Conservation (phyloP, 2,888 invertebrate species). For the Latrodectus hesperus region DNA sequence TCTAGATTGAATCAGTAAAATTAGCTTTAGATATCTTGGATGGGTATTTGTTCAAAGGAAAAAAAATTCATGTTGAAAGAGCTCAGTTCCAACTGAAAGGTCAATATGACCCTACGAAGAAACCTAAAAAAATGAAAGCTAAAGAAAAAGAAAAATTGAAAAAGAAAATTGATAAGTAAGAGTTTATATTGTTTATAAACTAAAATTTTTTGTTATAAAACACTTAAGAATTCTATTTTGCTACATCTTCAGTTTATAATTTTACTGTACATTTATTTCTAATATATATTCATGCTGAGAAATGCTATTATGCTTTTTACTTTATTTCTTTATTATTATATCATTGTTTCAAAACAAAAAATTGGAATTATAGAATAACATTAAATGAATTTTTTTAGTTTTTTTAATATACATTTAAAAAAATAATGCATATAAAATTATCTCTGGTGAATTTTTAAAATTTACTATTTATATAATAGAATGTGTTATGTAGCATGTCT, state of each 20-base stretch:
- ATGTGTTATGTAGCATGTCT: neutral
- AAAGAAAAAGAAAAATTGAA: slow-evolving; percentile 92
- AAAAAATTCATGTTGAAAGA: slow-evolving; percentile 86
- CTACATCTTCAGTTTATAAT: too few relatives aligned
- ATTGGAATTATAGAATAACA: too few relatives aligned
- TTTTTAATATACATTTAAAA: neutral
- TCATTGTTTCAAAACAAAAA: too few relatives aligned
- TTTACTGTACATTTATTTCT: too few relatives aligned
- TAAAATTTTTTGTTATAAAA: too few relatives aligned
- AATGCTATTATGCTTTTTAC: too few relatives aligned
- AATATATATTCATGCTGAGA: too few relatives aligned
- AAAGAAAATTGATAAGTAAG: slow-evolving; percentile 90
- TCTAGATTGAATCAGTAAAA: slow-evolving; percentile 91
- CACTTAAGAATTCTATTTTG: too few relatives aligned
- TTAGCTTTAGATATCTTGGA: slow-evolving; percentile 93
- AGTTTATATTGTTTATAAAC: neutral
- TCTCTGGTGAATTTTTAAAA: neutral
- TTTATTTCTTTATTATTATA: too few relatives aligned
- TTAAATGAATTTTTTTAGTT: too few relatives aligned
- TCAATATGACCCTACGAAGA: slow-evolving; percentile 89
- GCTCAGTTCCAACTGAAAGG: slow-evolving; percentile 97
- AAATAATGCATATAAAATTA: neutral
- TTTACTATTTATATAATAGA: neutral
- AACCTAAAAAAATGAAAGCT: slow-evolving; percentile 89
- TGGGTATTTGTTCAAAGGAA: slow-evolving; percentile 86